Conservation (phyloP, 2,888 invertebrate species). For the Plusia festucae region DNA sequence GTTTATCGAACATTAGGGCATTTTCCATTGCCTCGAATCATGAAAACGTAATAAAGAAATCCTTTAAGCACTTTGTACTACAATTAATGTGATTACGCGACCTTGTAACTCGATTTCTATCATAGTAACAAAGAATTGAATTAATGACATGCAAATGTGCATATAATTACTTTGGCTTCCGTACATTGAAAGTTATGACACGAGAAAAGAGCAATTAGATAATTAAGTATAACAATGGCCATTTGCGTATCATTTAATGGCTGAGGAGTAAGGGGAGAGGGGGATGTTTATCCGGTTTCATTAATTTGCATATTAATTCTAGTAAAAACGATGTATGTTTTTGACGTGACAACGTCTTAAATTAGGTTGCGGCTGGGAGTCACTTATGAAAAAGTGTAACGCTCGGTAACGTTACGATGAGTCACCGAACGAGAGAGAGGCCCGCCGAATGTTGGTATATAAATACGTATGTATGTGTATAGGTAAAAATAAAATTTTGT, state of each 20-base stretch:
- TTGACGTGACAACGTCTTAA: no score
- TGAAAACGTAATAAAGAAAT: constrained; percentile 56
- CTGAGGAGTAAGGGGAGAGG: constrained; percentile 19
- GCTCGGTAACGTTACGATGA: no score
- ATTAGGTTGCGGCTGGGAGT: no score
- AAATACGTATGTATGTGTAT: no score
- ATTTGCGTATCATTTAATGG: constrained; percentile 50
- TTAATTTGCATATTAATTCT: constrained; percentile 32
- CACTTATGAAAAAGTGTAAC: no score
- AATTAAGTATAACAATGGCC: constrained; percentile 76
- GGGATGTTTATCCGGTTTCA: constrained; percentile 16
- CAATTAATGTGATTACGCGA: constrained; percentile 79
- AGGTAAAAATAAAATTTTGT: no score
- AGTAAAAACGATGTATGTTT: constrained; percentile 13
- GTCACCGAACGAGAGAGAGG: no score
- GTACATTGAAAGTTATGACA: constrained; percentile 82
- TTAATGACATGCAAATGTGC: constrained; percentile 84
- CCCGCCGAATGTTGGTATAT: no score
- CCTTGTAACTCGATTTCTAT: constrained; percentile 84
- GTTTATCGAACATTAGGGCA: constrained; percentile 34
- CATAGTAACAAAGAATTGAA: constrained; percentile 78
- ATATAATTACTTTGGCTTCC: constrained; percentile 76
- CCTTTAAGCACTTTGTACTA: constrained; percentile 62
- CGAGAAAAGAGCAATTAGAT: constrained; percentile 77
- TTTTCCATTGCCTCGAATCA: constrained; percentile 45